Evolutionary conservation across 1,140 invertebrate species (phyloP).

Genomic region (Ostrea edulis): DNA sequence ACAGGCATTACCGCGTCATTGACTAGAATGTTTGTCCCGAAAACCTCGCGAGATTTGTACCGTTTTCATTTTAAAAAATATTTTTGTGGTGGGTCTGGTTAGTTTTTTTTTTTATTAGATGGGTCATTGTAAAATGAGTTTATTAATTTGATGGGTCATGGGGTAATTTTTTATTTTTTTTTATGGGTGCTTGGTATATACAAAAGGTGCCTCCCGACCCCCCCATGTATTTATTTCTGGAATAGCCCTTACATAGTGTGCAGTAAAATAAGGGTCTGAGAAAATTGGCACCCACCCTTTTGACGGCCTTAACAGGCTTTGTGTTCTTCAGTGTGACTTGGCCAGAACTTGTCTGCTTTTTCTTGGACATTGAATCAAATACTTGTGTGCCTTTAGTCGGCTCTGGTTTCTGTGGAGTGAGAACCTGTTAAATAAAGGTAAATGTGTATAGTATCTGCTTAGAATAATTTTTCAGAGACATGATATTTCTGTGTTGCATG

Average conservation of each 20-base stretch:
- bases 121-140: too few species aligned
- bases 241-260: neutral
- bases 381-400: slow-evolving; percentile 72
- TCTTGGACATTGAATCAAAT: slow-evolving; percentile 75
- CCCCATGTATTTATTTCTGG: too few species aligned
- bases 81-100: too few species aligned
- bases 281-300: neutral
- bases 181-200: too few species aligned
- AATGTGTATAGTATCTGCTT: neutral
- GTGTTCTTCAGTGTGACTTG: slow-evolving; percentile 35
- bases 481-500: neutral
- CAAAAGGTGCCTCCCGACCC: too few species aligned
- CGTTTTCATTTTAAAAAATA: too few species aligned
- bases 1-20: too few species aligned
- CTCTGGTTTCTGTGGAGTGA: slow-evolving; percentile 30
- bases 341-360: slow-evolving; percentile 62
- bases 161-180: too few species aligned
- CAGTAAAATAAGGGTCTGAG: neutral
- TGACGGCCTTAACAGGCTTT: slow-evolving; percentile 16
- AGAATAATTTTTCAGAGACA: neutral
- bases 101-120: too few species aligned
- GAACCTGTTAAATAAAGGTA: neutral
- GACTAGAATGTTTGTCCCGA: too few species aligned
- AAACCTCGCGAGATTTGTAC: too few species aligned
- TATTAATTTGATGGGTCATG: too few species aligned